Evolutionary conservation across 1,140 invertebrate genomes (phyloP).

Genomic region (Archivesica marissinica): DNA sequence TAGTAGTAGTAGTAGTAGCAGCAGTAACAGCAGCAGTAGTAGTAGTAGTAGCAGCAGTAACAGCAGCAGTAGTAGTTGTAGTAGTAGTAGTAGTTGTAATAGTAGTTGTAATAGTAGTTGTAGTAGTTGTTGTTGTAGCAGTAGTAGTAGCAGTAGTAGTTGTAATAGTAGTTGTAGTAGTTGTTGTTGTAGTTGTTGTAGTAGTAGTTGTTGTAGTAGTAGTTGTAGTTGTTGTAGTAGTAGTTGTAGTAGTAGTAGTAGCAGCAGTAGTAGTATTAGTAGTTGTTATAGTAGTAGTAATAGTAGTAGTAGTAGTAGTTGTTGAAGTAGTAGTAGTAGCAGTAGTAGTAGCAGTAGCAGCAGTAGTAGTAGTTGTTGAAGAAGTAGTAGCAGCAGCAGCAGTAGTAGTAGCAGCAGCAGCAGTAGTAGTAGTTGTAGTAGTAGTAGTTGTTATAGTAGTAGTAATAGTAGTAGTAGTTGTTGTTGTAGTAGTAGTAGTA

Average conservation of each 20-base stretch:
- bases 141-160: constrained; percentile 21
- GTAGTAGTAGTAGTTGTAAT: constrained; percentile 16
- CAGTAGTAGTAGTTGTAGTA: constrained; percentile 60
- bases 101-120: background rate
- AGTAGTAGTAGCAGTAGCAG: constrained; percentile 39
- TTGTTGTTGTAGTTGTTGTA: background rate
- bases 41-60: constrained; percentile 44
- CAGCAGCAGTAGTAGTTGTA: constrained; percentile 18
- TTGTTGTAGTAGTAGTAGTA: constrained; percentile 37
- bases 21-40: constrained; percentile 19
- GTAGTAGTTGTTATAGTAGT: constrained; percentile 52
- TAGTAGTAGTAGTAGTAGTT: constrained; percentile 4
- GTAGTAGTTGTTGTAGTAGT: constrained; percentile 23
- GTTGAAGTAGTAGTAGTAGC: background rate
- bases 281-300: background rate
- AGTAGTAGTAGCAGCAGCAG: constrained; percentile 36
- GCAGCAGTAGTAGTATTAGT: background rate
- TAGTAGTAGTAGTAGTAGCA: too few species aligned
- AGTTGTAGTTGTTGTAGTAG: background rate
- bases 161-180: constrained; percentile 15
- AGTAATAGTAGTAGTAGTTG: constrained; percentile 59
- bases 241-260: constrained; percentile 26
- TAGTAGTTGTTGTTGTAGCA: constrained; percentile 8
- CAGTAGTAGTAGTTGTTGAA: constrained; percentile 31
- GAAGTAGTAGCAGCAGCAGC: background rate